Conservation (phyloP, 2,888 invertebrate genomes). For the Ashinkailepas kermadecensis region DNA sequence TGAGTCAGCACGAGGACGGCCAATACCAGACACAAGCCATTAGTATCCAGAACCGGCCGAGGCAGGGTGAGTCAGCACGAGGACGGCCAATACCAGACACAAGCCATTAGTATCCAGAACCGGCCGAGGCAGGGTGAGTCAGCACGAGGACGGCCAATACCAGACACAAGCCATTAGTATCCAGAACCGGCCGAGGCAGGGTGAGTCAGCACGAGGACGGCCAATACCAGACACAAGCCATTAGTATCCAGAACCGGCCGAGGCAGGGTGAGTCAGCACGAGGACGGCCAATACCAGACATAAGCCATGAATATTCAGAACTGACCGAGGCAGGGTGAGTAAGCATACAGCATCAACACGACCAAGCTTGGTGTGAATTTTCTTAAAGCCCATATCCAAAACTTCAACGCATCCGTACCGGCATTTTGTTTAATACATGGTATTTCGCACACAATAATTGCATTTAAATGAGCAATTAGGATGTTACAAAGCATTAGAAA, state of each 20-base stretch:
- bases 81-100: constrained; percentile 67
- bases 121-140: constrained; percentile 62
- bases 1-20: constrained; percentile 47
- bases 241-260: constrained; percentile 69
- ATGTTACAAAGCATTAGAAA: too few species aligned
- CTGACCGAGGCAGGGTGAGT: constrained; percentile 62
- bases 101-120: constrained; percentile 77
- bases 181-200: constrained; percentile 65
- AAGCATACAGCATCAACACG: too few species aligned
- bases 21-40: constrained; percentile 79
- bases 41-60: constrained; percentile 70
- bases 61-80: constrained; percentile 53
- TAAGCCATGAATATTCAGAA: constrained; percentile 79
- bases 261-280: constrained; percentile 64
- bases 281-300: constrained; percentile 64
- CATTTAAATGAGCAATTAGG: too few species aligned
- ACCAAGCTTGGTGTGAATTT: too few species aligned
- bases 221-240: constrained; percentile 75
- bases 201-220: constrained; percentile 60
- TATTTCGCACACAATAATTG: too few species aligned
- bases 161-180: constrained; percentile 80
- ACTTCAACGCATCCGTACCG: too few species aligned
- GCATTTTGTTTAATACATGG: too few species aligned
- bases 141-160: constrained; percentile 54
- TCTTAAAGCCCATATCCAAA: too few species aligned